Evolutionary conservation across 2,113 vertebrate species (phyloP), one percentile per base, ranked within the genome.

Genomic region (Equus przewalskii): DNA sequence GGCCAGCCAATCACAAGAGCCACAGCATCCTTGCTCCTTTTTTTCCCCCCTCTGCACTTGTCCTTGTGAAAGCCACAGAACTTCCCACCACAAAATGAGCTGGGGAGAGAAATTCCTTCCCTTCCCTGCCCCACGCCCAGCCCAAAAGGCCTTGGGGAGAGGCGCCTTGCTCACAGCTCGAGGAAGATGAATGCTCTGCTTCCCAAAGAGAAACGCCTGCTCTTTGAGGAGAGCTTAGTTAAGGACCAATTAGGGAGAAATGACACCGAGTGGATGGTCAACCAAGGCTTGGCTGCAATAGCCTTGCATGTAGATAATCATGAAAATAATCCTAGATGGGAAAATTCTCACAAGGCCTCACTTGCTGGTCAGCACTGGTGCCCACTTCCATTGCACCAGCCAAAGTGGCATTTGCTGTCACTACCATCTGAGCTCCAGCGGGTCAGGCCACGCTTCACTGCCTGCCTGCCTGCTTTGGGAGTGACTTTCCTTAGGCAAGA

Each of bases 61-160:
- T 95, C 80, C 85, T 94, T 81, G 94, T 70, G 70, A 96, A 96
- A 92, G 76, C 75, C 80, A 85, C 90, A 80, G 94, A 96, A 85
- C 83, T 95, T 97, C 79, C 94, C 58, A 0, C 87, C 56, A 44
- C 96, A 49, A 36, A 69, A 36, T 62, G 78, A 95, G 60, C 60
- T 89, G 41, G 49, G 54, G 49, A 96, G 92, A 81, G 46, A 96
- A 97, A 90, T 91, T 95, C 72, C 90, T 97, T 95, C 36, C 56
- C 30, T 94, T 54, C 44, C 67, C 70, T 21, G 36, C 64, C 28
- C 83, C 65, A 65, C 75, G 69, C 49, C 86, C 6, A 0, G 58
- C 60, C 89, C 51, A 18, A 56, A 92, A 78, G 64, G 36, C 24
- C 26, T 46, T 70, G 28, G 33, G 58, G 70, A 91, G 85, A 73